Evolutionary conservation across 2,888 invertebrate species (phyloP).

Genomic region (Drosophila villosipedis): DNA sequence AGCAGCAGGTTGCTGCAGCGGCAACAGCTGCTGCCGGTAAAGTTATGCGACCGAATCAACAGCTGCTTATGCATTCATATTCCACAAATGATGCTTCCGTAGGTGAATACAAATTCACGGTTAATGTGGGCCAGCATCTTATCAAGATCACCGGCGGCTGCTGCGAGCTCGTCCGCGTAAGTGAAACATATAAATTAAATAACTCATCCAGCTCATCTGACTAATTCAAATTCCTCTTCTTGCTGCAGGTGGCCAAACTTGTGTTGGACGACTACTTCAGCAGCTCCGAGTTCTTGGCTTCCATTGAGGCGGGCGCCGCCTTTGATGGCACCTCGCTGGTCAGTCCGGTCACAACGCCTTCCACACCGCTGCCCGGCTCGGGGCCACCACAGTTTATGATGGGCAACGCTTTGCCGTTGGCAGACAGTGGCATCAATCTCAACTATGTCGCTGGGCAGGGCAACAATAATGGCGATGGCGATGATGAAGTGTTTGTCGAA

Average conservation of each 20-base stretch:
- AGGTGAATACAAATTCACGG: slow-evolving; percentile 95
- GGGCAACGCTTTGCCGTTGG: slow-evolving; percentile 80
- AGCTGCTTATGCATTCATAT: slow-evolving; percentile 90
- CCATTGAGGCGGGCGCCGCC: slow-evolving; percentile 84
- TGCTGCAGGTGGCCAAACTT: slow-evolving; percentile 91
- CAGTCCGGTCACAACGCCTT: slow-evolving; percentile 84
- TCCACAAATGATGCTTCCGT: slow-evolving; percentile 93
- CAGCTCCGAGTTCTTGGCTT: slow-evolving; percentile 85
- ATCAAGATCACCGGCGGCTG: slow-evolving; percentile 94
- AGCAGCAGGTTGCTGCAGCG: slow-evolving; percentile 71
- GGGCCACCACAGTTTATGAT: slow-evolving; percentile 82
- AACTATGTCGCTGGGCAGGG: slow-evolving; percentile 78
- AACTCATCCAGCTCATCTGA: background rate
- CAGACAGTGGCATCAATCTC: slow-evolving; percentile 85
- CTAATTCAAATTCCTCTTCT: background rate
- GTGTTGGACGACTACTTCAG: slow-evolving; percentile 94
- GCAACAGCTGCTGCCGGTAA: slow-evolving; percentile 83
- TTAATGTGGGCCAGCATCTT: slow-evolving; percentile 92
- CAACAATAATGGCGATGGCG: slow-evolving; percentile 80
- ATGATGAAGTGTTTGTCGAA: slow-evolving; percentile 85
- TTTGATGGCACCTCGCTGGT: slow-evolving; percentile 83
- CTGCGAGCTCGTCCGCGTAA: slow-evolving; percentile 93
- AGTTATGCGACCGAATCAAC: slow-evolving; percentile 83
- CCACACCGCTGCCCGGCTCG: slow-evolving; percentile 80
- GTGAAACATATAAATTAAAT: slow-evolving; percentile 52